Evolutionary conservation across 2,113 vertebrate species (phyloP).

Genomic region (Pedionomus torquatus): DNA sequence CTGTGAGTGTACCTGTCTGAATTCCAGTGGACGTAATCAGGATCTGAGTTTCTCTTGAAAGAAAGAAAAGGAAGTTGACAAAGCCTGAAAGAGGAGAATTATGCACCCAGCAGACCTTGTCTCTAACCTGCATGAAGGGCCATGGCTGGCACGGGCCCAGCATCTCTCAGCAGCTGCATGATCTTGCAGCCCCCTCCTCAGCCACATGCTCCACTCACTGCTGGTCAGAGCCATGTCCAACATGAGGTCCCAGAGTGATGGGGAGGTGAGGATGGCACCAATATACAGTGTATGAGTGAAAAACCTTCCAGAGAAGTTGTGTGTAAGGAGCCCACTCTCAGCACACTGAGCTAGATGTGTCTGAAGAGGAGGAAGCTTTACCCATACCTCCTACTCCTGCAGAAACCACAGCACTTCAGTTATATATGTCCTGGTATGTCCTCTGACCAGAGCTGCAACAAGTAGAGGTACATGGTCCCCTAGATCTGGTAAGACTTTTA

Average conservation of each 20-base stretch:
- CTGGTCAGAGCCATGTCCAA: not conserved
- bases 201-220: not conserved
- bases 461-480: not conserved
- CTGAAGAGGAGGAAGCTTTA: not conserved
- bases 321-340: not conserved
- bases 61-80: not conserved
- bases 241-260: not conserved
- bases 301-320: not conserved
- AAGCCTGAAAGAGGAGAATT: not conserved
- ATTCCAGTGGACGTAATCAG: not conserved
- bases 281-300: accelerated
- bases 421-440: not conserved
- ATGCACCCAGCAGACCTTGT: not conserved
- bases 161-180: not conserved
- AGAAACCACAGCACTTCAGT: not conserved
- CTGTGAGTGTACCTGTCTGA: not conserved
- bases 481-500: not conserved
- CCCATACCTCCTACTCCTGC: not conserved
- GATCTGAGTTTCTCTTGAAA: not conserved
- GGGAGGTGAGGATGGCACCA: not conserved
- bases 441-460: not conserved
- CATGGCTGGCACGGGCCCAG: not conserved
- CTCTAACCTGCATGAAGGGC: not conserved
- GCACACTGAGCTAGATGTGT: not conserved
- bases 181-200: not conserved